Conservation (phyloP, 2,113 vertebrate genomes). For the Cariama cristata region DNA sequence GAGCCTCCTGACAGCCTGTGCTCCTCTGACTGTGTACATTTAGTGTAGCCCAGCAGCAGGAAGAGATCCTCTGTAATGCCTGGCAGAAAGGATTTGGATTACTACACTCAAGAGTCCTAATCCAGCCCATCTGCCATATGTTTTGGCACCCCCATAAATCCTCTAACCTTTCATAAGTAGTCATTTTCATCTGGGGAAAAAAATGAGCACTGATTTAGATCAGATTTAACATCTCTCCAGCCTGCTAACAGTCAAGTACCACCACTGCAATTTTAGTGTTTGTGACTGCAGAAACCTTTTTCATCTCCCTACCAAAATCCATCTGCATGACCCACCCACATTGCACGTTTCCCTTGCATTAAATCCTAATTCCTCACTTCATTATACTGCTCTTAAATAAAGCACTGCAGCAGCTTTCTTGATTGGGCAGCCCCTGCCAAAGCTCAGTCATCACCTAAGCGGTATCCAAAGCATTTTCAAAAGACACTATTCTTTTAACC, state of each 20-base stretch:
- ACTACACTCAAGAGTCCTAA: conserved; percentile 11
- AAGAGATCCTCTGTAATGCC: conserved; percentile 29
- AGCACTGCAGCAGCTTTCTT: conserved; percentile 1
- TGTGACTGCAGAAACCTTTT: conserved; percentile 15
- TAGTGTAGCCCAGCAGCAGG: conserved; percentile 8
- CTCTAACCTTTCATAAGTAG: conserved; percentile 51
- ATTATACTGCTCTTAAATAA: conserved; percentile 10
- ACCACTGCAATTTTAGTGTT: conserved; percentile 1
- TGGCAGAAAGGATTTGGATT: conserved; percentile 54
- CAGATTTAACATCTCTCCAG: conserved; percentile 22
- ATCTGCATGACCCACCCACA: conserved; percentile 25
- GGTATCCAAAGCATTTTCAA: conserved; percentile 21
- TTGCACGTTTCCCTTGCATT: not conserved
- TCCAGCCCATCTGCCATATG: conserved; percentile 50
- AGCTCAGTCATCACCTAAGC: conserved; percentile 12
- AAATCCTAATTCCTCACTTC: conserved; percentile 37
- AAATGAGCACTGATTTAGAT: conserved; percentile 24
- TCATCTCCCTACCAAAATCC: not conserved
- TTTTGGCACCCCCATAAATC: conserved; percentile 60
- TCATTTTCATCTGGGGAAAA: conserved; percentile 44
- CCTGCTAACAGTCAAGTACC: conserved; percentile 33
- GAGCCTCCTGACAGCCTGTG: not conserved
- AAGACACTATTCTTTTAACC: not conserved
- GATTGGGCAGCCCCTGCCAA: conserved; percentile 18
- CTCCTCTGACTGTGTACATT: not conserved